Conservation (phyloP, 2,113 vertebrate species). For the Menidia beryllina region DNA sequence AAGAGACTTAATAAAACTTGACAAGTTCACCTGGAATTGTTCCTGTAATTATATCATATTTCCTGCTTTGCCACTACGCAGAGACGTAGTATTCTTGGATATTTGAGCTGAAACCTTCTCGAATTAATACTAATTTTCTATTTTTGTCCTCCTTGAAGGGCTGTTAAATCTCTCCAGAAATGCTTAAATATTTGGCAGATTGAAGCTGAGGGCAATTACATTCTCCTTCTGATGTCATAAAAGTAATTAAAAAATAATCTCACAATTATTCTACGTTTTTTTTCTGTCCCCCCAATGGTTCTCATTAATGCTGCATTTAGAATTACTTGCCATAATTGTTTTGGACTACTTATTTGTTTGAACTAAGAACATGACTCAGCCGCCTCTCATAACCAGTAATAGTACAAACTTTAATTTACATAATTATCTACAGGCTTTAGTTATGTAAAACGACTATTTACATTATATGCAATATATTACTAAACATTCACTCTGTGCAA, state of each 20-base stretch:
- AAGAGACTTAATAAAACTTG: conserved; percentile 6
- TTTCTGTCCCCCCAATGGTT: no score
- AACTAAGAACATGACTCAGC: not conserved
- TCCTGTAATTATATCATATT: not conserved
- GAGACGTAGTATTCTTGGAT: not conserved
- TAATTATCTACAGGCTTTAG: conserved; percentile 30
- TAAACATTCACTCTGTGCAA: conserved; percentile 52
- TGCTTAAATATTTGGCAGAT: not conserved
- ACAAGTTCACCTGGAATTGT: not conserved
- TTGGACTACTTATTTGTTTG: not conserved
- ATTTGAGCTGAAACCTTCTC: not conserved
- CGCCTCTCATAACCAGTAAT: not conserved
- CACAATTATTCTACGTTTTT: no score
- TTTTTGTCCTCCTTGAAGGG: no score
- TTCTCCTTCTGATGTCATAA: not conserved
- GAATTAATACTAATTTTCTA: no score
- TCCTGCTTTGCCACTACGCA: no score
- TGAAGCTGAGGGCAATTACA: not conserved
- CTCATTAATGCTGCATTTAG: not conserved
- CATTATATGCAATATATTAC: conserved; percentile 28
- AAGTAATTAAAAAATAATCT: not conserved
- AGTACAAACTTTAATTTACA: conserved; percentile 60
- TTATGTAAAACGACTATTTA: conserved; percentile 41
- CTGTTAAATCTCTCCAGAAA: no score
- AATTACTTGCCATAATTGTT: not conserved